A percentile compares a stretch with the other conserved stretches of the same genome.
Conservation (phyloP, 1,140 invertebrate genomes). For the Eulimnadia texana region DNA sequence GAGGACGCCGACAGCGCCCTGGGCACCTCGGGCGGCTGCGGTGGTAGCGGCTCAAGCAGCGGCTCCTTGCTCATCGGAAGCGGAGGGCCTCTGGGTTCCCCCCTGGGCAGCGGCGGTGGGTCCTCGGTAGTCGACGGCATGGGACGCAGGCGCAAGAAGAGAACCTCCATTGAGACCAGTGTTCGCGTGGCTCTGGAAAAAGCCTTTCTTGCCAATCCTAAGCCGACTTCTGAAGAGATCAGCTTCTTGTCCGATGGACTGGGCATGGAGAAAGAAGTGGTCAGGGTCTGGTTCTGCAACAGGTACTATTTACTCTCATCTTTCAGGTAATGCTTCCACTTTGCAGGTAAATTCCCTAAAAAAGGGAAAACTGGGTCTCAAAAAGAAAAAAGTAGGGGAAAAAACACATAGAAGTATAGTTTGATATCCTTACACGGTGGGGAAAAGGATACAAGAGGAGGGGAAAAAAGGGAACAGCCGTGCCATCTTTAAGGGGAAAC, state of each 20-base stretch:
- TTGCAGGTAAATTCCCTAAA: no score
- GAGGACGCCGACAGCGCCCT: constrained; percentile 85
- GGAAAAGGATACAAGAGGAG: no score
- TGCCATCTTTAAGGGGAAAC: no score
- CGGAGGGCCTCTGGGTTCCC: constrained; percentile 19
- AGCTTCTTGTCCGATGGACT: constrained; percentile 74
- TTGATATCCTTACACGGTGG: no score
- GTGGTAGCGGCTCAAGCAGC: neutral
- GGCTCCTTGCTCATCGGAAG: neutral
- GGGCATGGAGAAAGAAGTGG: constrained; percentile 95
- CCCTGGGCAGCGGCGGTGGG: constrained; percentile 22
- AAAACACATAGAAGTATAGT: no score
- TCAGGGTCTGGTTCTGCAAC: constrained; percentile 94
- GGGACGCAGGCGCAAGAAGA: constrained; percentile 83
- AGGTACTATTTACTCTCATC: constrained; percentile 42
- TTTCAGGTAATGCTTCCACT: no score
- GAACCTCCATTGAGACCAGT: constrained; percentile 91
- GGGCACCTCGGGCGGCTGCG: constrained; percentile 9
- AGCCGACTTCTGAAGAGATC: constrained; percentile 94
- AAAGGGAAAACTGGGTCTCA: no score
- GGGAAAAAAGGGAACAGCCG: no score
- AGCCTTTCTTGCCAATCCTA: constrained; percentile 86
- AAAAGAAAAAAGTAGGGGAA: no score
- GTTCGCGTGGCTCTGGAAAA: constrained; percentile 85
- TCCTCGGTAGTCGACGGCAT: constrained; percentile 15